phyloP scores from a whole-genome alignment of 23 tunicate genomes.

The Halocynthia roretzi region DNA sequence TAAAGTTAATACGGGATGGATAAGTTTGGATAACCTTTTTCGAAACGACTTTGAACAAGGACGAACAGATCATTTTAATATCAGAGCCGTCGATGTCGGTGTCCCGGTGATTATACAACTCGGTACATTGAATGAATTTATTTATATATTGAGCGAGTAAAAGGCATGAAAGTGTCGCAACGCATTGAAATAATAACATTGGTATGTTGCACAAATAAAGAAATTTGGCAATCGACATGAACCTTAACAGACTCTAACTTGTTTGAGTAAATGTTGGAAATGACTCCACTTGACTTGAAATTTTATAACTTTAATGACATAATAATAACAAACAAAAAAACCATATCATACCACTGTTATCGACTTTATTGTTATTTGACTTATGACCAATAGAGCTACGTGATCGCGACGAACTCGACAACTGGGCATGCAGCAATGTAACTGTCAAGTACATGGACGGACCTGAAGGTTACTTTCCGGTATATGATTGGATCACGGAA shows the following conservation, averaged over 20 bases:
- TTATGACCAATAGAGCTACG: constrained; percentile 21
- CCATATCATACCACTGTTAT: no score
- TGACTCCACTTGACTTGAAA: no score
- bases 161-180: not conserved
- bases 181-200: not conserved
- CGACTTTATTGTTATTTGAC: not conserved
- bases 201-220: no score
- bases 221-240: no score
- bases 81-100: constrained; percentile 29
- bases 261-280: no score
- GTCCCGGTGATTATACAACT: constrained; percentile 22
- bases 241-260: no score
- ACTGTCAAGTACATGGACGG: constrained; percentile 12
- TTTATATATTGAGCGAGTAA: not conserved
- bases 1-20: constrained; percentile 8
- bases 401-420: constrained; percentile 2
- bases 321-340: no score
- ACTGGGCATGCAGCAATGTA: constrained; percentile 38
- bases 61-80: constrained; percentile 13
- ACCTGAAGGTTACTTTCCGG: constrained; percentile 29
- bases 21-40: constrained; percentile 14
- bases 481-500: constrained; percentile 46
- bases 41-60: constrained; percentile 17
- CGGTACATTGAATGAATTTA: not conserved
- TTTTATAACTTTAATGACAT: no score